Base-by-base conservation (phyloP, 2,888 invertebrate species). In the Coenonympha glycerion region DNA sequence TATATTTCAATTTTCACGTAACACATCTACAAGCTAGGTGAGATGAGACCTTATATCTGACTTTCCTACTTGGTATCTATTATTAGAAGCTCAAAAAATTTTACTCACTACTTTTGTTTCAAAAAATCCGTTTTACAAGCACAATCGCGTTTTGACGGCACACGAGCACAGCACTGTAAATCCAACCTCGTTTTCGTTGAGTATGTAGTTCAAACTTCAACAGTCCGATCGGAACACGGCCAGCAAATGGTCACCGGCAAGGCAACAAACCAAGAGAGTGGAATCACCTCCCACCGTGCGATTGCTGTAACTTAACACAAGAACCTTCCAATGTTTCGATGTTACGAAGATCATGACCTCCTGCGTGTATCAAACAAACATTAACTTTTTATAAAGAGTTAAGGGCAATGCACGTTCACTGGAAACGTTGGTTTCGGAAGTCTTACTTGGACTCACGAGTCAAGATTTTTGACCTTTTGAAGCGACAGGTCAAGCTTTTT, bases 221-320 rank as follows among this genome's bases (percentile, higher is more conserved):
- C 49, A 44, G 37, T 47, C 19, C 41, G 40, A 49, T 33, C 52
- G 49, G 42, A 26, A 42, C 42, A 37, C 42, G 42, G 31, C 42
- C 22, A 34, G 42, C 37, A 49, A 52, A 46, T 52, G 55, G 19
- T 28, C 44, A 48, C 15, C 13, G 21, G 31, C 41, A 45, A 37
- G 42, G 34, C 39, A 41, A 36, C 46, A 6, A 3, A 9, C 11
- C 28, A 52, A 55, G 55, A 47, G 55, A 55, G 33, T 28, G 51
- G 45, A 9, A 24, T 42, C 37, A 49, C 39, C 41, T 30, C 47
- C 52, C 47, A 53, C 55, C 39, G 11, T n/a, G 5, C 28, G 22
- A 34, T 50, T 55, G 52, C 47, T 37, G 52, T 49, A 55, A 52
- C 44, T 22, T 13, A 13, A 22, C 31, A 19, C 18, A 33, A 45